These are phyloP conservation scores for Apocheima hispidaria DNA, from an alignment of 2,888 invertebrate genomes.

Conservation along the genomic window DNA sequence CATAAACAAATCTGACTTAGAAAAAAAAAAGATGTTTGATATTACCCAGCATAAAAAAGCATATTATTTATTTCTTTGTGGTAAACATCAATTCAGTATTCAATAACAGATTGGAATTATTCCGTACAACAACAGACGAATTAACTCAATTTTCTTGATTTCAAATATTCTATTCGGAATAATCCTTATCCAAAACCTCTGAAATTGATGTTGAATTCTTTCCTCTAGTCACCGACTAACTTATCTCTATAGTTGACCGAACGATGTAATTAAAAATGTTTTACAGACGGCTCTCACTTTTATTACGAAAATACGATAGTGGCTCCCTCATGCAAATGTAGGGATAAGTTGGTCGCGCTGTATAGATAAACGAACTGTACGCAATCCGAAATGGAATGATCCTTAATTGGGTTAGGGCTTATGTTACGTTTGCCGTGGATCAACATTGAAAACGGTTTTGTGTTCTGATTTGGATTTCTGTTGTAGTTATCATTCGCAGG, in stretches of 20 bases:
- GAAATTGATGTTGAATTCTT: slow-evolving; percentile 7
- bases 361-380: slow-evolving; percentile 4
- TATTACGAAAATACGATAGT: neutral
- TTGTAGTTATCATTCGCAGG: neutral
- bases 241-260: neutral
- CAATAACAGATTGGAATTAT: neutral
- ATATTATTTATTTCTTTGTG: too few relatives aligned
- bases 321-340: neutral
- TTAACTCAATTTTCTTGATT: slow-evolving; percentile 11
- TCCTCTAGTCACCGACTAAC: neutral
- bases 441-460: slow-evolving; percentile 4
- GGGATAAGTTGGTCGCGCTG: neutral
- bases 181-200: slow-evolving; percentile 8
- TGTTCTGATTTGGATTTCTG: neutral
- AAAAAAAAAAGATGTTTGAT: too few relatives aligned
- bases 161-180: slow-evolving; percentile 8
- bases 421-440: slow-evolving; percentile 10
- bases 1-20: too few relatives aligned
- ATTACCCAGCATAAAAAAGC: too few relatives aligned
- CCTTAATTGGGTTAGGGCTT: slow-evolving; percentile 16
- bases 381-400: slow-evolving; percentile 15
- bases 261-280: neutral
- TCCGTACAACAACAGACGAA: slow-evolving; percentile 9
- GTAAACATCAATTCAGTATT: too few relatives aligned
- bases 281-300: neutral